These are phyloP conservation scores for Daktulosphaira vitifoliae DNA, from an alignment of 1,140 invertebrate species.

Conservation along the genomic window DNA sequence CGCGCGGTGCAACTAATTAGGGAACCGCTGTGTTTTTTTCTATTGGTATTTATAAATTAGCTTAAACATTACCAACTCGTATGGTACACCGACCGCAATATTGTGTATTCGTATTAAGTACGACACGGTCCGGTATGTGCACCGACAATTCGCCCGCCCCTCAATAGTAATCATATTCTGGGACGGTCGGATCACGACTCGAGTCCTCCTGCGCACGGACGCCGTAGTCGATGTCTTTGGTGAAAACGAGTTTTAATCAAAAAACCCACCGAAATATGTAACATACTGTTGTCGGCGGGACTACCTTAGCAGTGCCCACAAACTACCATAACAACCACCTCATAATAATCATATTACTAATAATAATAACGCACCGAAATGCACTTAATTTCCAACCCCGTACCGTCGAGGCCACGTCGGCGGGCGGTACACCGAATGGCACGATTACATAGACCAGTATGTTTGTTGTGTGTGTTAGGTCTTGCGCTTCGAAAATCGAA, in stretches of 20 bases:
- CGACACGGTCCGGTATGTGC: neutral
- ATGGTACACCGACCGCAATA: neutral
- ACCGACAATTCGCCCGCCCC: neutral
- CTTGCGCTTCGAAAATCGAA: too few relatives aligned
- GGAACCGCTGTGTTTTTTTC: too few relatives aligned
- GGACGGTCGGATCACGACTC: conserved; percentile 27
- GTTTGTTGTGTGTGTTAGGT: too few relatives aligned
- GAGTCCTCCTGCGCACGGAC: neutral
- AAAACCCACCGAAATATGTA: too few relatives aligned
- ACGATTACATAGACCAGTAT: too few relatives aligned
- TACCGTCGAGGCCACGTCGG: neutral
- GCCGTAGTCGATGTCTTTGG: neutral
- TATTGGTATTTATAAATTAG: too few relatives aligned
- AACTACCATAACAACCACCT: too few relatives aligned
- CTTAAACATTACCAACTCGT: too few relatives aligned
- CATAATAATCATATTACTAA: neutral
- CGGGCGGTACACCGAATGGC: neutral
- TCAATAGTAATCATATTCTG: conserved; percentile 11
- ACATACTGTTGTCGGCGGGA: too few relatives aligned
- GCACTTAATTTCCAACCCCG: too few relatives aligned
- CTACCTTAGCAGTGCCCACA: too few relatives aligned
- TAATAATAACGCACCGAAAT: neutral
- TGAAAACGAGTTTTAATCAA: conserved; percentile 20
- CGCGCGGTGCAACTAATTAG: too few relatives aligned
- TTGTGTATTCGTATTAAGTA: neutral